Base-by-base conservation (phyloP, 2,888 invertebrate genomes). In the Plagiodera versicolora region DNA sequence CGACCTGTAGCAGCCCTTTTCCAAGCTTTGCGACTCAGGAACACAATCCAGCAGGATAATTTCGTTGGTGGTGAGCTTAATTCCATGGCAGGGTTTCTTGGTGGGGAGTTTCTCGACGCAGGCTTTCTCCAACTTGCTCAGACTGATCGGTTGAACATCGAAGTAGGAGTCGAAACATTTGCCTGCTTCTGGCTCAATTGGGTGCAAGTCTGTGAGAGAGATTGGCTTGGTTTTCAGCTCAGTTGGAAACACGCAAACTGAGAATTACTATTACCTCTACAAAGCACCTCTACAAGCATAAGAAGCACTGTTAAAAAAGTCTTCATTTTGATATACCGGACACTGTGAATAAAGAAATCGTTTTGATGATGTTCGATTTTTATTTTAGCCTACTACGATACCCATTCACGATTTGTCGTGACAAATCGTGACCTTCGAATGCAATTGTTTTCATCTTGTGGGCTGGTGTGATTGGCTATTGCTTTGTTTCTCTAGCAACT, bases 81-180 rank as follows among this genome's bases (percentile, higher is more conserved):
- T 45, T 3, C 58, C 62, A 39, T 48, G 55, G 20, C 62, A 62
- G 10, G 52, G 44, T 20, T 62, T 44, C 17, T 19, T 47, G 20
- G 58, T 58, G 1, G 58, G 56, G 18, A 62, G 16, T 8, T 50
- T 14, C 10, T 62, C 62, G 3, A 62, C 58, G 30, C 62, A 62
- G 3, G 58, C 45, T 50, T 62, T 62, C 10, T 55, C 44, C 9
- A 62, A 30, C 10, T 58, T 55, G 55, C 62, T 62, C 1, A 62
- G 56, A 30, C 55, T 56, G 28, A 62, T 62, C 6, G 62, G 62
- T 52, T 62, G 62, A 3, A 58, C 28, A 28, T 62, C 62, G 18
- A 24, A 32, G 32, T 62, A 62, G 35, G 47, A 52, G 45, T 62
- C 62, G 46, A 62, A 62, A 18, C 62, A 62, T 20, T 55, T 58